Conservation (phyloP, 2,888 invertebrate species). For the Diaperis boleti region DNA sequence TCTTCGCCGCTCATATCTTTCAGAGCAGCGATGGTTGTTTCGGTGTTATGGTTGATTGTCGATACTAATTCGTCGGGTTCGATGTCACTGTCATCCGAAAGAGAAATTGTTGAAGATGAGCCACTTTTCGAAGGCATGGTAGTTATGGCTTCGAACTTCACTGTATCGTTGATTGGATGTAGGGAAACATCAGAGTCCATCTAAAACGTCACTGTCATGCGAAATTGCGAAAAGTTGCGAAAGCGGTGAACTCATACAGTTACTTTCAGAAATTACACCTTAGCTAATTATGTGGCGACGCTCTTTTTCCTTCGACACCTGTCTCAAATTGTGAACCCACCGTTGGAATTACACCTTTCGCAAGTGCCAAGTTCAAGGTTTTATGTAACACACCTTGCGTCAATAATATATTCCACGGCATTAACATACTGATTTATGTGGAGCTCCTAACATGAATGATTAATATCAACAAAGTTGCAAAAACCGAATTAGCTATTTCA, state of each 20-base stretch:
- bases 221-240: background rate
- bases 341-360: conserved; percentile 1
- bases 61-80: conserved; percentile 76
- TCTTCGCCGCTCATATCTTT: conserved; percentile 73
- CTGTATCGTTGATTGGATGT: conserved; percentile 38
- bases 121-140: conserved; percentile 39
- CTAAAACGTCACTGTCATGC: conserved; percentile 35
- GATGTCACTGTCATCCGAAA: conserved; percentile 70
- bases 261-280: conserved; percentile 17
- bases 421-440: conserved; percentile 13
- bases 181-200: conserved; percentile 48
- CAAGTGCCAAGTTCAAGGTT: conserved; percentile 36
- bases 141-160: conserved; percentile 39
- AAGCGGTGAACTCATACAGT: conserved; percentile 21
- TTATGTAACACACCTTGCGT: conserved; percentile 23
- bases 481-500: background rate
- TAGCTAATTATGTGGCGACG: background rate
- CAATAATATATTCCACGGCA: conserved; percentile 13
- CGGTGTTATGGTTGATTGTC: conserved; percentile 79
- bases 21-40: conserved; percentile 75
- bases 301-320: background rate
- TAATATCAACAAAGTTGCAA: background rate
- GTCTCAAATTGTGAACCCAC: background rate
- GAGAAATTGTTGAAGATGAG: conserved; percentile 37
- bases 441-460: background rate